Conservation (phyloP, 2,113 vertebrate genomes). For the Tragelaphus imberbis region DNA sequence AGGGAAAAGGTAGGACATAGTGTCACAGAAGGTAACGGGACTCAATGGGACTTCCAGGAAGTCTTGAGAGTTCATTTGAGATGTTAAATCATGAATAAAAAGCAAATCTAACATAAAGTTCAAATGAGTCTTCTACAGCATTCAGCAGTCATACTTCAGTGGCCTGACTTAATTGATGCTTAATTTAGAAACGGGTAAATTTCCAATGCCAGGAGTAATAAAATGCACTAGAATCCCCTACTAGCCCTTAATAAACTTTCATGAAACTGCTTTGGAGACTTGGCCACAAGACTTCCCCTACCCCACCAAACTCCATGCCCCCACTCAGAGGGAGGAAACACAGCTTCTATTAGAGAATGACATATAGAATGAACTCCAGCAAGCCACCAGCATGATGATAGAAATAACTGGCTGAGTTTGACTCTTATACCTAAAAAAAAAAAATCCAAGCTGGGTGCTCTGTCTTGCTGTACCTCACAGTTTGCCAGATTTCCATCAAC, state of each 20-base stretch:
- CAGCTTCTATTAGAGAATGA: background rate
- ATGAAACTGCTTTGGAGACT: background rate
- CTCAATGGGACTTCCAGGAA: background rate
- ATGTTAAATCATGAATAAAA: background rate
- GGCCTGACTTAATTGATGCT: background rate
- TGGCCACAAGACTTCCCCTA: background rate
- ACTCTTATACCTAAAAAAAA: background rate
- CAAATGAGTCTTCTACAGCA: background rate
- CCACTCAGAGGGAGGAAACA: background rate
- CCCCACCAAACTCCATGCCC: too few relatives aligned
- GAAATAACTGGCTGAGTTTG: background rate
- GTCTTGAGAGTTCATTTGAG: background rate
- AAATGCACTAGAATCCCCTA: background rate
- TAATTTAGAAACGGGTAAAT: background rate
- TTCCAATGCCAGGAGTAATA: background rate
- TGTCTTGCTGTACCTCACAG: background rate
- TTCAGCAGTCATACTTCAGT: background rate
- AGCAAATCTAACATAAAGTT: background rate
- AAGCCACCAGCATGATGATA: background rate
- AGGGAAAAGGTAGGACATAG: background rate
- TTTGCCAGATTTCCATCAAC: background rate
- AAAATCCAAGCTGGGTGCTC: background rate
- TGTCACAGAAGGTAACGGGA: background rate
- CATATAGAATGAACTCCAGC: background rate
- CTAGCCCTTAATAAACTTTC: background rate